Evolutionary conservation across 2,113 vertebrate species (phyloP).

Genomic region (Mesoclemmys tuberculata): DNA sequence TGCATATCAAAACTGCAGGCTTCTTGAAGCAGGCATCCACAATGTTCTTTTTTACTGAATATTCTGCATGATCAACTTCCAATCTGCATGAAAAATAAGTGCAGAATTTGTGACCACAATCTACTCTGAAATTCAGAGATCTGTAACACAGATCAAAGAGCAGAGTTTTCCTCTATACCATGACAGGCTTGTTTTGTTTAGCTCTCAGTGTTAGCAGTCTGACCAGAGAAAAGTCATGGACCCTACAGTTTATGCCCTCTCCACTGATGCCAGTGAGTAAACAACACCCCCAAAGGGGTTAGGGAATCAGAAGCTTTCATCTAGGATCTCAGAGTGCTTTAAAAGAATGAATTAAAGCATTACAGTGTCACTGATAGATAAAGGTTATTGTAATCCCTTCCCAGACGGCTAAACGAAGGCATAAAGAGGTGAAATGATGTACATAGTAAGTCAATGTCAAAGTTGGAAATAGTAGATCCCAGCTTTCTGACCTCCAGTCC

Average conservation of each 20-base stretch:
- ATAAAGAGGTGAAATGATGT: neutral
- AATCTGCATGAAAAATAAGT: neutral
- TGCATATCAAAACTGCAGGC: neutral
- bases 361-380: rapidly evolving
- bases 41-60: neutral
- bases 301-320: neutral
- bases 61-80: neutral
- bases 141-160: neutral
- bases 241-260: neutral
- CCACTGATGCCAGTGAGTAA: neutral
- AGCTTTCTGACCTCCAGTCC: neutral
- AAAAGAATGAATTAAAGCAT: neutral
- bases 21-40: neutral
- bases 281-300: neutral
- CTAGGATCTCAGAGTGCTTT: neutral
- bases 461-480: neutral
- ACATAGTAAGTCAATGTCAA: rapidly evolving
- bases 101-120: rapidly evolving
- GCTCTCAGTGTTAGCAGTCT: neutral
- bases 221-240: neutral
- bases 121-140: rapidly evolving
- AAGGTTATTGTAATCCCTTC: rapidly evolving
- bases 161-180: rapidly evolving
- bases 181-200: neutral
- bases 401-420: rapidly evolving